Percentiles rank a stretch among this genome's conserved stretches.
Evolutionary conservation across 2,888 invertebrate species (phyloP).

Genomic region (Carterocephalus palaemon): DNA sequence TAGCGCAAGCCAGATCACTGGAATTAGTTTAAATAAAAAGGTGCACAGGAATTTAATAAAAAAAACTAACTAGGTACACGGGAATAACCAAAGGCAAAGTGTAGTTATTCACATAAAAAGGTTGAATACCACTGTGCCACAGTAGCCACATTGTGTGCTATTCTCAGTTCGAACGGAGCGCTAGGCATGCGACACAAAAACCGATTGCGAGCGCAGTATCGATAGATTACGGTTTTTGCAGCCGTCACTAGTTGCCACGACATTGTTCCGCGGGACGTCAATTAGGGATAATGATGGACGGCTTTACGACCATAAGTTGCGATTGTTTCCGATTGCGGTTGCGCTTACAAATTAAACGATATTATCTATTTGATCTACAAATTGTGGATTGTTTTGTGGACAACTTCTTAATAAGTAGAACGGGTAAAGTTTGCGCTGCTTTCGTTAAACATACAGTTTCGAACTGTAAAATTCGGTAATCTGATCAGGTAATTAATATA

Average conservation of each 20-base stretch:
- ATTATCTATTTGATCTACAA: constrained; percentile 20
- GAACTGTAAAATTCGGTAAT: too few species aligned
- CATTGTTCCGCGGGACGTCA: constrained; percentile 68
- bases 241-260: constrained; percentile 56
- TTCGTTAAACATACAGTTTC: too few species aligned
- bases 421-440: too few species aligned
- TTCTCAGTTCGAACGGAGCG: constrained; percentile 17
- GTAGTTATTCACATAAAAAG: constrained; percentile 7
- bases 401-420: not conserved
- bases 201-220: constrained; percentile 63
- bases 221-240: constrained; percentile 71
- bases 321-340: constrained; percentile 18
- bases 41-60: too few species aligned
- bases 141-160: constrained; percentile 27
- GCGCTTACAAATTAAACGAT: constrained; percentile 21
- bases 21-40: too few species aligned
- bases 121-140: constrained; percentile 13
- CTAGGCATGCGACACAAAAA: constrained; percentile 64
- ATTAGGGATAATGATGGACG: constrained; percentile 72
- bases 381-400: constrained; percentile 8
- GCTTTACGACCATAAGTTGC: constrained; percentile 14
- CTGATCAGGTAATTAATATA: too few species aligned
- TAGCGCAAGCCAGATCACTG: too few species aligned
- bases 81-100: too few species aligned
- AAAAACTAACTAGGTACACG: too few species aligned